phyloP scores from a whole-genome alignment of 2,797 vertebrate genomes.

The Parauchenoglanis punctatus region DNA sequence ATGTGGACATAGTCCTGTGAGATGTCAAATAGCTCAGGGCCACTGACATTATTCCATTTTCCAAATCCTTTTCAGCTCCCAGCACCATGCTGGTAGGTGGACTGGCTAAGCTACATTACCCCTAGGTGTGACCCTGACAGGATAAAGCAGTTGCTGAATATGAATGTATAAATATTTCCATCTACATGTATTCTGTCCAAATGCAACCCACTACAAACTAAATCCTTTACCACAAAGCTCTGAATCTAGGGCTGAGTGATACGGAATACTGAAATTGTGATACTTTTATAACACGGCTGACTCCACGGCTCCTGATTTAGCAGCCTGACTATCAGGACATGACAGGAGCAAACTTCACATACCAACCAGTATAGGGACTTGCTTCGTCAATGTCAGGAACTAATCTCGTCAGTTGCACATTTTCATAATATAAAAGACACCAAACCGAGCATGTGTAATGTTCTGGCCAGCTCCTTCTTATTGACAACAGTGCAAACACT shows the following conservation, averaged over 20 bases:
- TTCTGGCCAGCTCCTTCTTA: not conserved
- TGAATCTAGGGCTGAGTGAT: not conserved
- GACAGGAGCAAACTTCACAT: not conserved
- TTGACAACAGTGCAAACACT: not conserved
- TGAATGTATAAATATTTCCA: not conserved
- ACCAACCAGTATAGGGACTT: not conserved
- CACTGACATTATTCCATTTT: not conserved
- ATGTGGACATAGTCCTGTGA: not conserved
- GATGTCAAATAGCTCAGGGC: too few relatives aligned
- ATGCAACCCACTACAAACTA: not conserved
- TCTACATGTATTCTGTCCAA: not conserved
- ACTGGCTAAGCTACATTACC: not conserved
- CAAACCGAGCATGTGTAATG: not conserved
- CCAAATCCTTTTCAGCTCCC: not conserved
- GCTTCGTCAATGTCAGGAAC: not conserved
- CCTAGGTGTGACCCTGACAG: not conserved
- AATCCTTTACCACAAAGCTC: not conserved
- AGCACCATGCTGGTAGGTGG: not conserved
- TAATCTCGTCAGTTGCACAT: not conserved
- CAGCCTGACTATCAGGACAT: not conserved
- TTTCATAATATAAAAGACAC: not conserved
- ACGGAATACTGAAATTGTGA: too few relatives aligned
- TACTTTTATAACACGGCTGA: not conserved
- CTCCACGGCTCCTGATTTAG: not conserved
- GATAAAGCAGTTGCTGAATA: not conserved